Evolutionary conservation across 2,888 invertebrate species (phyloP), one percentile per base, ranked within the genome.

Genomic region (Lumbricus terrestris): DNA sequence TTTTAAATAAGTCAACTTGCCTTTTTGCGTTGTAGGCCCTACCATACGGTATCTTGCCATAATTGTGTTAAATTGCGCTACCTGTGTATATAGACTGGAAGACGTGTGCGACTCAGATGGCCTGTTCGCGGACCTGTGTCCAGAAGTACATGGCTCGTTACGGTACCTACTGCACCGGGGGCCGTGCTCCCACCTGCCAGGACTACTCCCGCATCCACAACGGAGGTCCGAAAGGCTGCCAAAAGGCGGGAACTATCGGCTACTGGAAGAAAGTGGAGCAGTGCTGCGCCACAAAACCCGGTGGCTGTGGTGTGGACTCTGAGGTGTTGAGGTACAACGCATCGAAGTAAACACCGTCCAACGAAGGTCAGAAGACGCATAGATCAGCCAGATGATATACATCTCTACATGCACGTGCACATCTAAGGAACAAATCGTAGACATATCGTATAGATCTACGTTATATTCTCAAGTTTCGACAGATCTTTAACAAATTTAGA

Each of bases 181-280:
- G 92, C 11, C 91, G 93, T 35, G 89, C 93, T 0, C 91, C 92
- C 5, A 93, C 93, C 20, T 93, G 94, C 90, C 92, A 93, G 90
- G 92, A 93, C 88, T 94, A 92, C 91, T 93, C 93, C 37, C 91
- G 93, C n/a, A 93, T 93, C 33, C 94, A 94, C 90, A 94, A 94
- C 90, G 94, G 93, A 13, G 94, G 93, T 33, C 94, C 94, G 6
- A 90, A 89, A 15, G 94, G 94, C 13, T 94, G 94, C 38, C 18
- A 37, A 3, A 82, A 37, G 23, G 29, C 38, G 35, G 82, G 15
- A 20, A 89, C 82, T 40, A 2, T 82, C 23, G 82, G 82, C 40
- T 89, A 83, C 69, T 69, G 69, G 69, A 29, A n/a, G 29, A 69
- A 69, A n/a, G 69, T 69, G 29, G 69, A 69, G 69, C 6, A 11